Conservation (phyloP, 2,113 vertebrate species). For the Caretta caretta region DNA sequence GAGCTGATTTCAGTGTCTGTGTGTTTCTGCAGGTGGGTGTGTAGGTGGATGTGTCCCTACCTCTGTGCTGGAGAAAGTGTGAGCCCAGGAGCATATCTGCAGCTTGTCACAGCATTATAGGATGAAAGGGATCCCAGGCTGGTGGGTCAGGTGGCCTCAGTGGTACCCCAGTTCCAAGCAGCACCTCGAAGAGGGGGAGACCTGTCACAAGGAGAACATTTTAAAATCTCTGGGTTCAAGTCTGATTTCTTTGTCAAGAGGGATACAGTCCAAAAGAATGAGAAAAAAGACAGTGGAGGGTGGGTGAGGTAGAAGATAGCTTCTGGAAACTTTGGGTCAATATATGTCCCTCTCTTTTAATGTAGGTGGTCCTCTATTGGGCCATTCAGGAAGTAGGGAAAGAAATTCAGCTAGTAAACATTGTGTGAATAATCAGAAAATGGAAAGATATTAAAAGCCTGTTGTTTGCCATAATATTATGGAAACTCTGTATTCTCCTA, state of each 20-base stretch:
- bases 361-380: not conserved
- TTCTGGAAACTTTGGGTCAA: not conserved
- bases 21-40: too few species aligned
- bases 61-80: too few species aligned
- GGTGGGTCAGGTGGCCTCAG: too few species aligned
- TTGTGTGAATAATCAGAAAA: not conserved
- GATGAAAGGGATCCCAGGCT: too few species aligned
- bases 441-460: slow-evolving; percentile 19
- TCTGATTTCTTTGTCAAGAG: not conserved
- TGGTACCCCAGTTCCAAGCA: too few species aligned
- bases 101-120: too few species aligned
- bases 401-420: slow-evolving; percentile 15
- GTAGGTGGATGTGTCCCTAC: too few species aligned
- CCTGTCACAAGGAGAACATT: not conserved
- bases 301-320: not conserved
- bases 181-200: too few species aligned
- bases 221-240: not conserved
- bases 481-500: slow-evolving; percentile 8
- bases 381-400: not conserved
- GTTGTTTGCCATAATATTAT: slow-evolving; percentile 27
- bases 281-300: not conserved
- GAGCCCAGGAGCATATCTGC: too few species aligned
- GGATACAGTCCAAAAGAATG: not conserved
- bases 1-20: too few species aligned
- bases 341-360: not conserved